Conservation (phyloP, 2,888 invertebrate species). For the Empis stercorea region DNA sequence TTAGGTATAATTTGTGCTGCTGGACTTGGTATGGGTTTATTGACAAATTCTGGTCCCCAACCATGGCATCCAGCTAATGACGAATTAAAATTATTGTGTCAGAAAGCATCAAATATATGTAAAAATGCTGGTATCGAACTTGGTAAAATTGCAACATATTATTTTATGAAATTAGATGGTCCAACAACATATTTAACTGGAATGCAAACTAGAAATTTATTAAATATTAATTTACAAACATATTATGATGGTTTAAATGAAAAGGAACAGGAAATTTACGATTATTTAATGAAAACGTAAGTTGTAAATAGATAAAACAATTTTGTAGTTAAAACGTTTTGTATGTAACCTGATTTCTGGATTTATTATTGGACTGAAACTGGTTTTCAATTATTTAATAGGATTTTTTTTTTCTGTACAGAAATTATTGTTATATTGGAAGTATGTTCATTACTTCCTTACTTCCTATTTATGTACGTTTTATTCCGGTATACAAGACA, state of each 20-base stretch:
- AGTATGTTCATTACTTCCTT: too few relatives aligned
- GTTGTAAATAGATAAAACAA: too few relatives aligned
- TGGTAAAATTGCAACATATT: constrained; percentile 57
- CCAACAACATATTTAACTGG: constrained; percentile 63
- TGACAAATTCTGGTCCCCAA: constrained; percentile 61
- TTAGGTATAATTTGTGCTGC: constrained; percentile 77
- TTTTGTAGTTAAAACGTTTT: too few relatives aligned
- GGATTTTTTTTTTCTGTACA: background rate
- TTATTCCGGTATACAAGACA: too few relatives aligned
- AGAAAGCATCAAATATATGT: constrained; percentile 50
- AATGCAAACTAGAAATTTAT: constrained; percentile 51
- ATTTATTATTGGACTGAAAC: background rate
- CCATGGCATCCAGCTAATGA: constrained; percentile 69
- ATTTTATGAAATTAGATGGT: constrained; percentile 46
- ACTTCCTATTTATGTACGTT: too few relatives aligned
- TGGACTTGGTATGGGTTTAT: constrained; percentile 67
- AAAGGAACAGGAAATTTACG: constrained; percentile 48
- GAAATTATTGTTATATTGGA: too few relatives aligned
- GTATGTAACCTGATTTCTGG: background rate
- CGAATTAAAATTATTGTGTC: constrained; percentile 47
- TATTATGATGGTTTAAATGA: constrained; percentile 48
- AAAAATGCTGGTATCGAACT: constrained; percentile 52
- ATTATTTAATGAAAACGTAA: constrained; percentile 50
- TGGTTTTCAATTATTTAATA: background rate
- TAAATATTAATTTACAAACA: constrained; percentile 51